Percentiles rank a stretch among this genome's conserved stretches.
Evolutionary conservation across 2,113 vertebrate species (phyloP).

Genomic region (Philantomba maxwellii): DNA sequence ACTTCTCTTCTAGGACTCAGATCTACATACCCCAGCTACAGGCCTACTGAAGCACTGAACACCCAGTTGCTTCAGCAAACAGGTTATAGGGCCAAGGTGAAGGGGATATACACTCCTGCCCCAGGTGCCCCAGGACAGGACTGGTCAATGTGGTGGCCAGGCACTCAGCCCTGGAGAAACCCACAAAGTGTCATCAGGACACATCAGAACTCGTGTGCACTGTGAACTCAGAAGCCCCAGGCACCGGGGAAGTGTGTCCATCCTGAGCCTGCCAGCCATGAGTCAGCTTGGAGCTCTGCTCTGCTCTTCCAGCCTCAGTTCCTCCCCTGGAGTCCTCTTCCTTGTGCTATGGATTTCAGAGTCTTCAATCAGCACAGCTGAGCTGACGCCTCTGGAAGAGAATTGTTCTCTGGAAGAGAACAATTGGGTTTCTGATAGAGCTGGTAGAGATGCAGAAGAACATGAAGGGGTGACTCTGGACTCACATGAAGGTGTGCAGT

Average conservation of each 20-base stretch:
- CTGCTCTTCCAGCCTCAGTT: neutral
- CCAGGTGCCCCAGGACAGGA: neutral
- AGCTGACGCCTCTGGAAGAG: neutral
- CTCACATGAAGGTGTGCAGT: neutral
- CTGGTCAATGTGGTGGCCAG: accelerated
- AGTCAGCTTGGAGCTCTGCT: neutral
- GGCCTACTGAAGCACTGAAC: neutral
- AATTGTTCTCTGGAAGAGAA: neutral
- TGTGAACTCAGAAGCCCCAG: neutral
- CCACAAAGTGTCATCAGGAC: neutral
- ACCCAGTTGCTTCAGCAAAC: neutral
- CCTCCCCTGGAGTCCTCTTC: neutral
- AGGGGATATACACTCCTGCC: no score
- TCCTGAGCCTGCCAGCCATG: neutral
- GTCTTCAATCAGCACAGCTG: neutral
- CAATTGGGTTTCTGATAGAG: neutral
- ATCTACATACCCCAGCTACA: neutral
- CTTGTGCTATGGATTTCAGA: neutral
- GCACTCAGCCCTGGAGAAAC: neutral
- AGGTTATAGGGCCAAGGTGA: no score
- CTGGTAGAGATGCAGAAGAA: neutral
- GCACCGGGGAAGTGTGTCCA: accelerated
- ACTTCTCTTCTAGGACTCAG: neutral
- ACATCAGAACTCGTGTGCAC: accelerated
- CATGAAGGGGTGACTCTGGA: neutral